Percentiles rank a stretch among this genome's conserved stretches.
phyloP scores from a whole-genome alignment of 2,888 invertebrate species.

The Augochlorella aurata region DNA sequence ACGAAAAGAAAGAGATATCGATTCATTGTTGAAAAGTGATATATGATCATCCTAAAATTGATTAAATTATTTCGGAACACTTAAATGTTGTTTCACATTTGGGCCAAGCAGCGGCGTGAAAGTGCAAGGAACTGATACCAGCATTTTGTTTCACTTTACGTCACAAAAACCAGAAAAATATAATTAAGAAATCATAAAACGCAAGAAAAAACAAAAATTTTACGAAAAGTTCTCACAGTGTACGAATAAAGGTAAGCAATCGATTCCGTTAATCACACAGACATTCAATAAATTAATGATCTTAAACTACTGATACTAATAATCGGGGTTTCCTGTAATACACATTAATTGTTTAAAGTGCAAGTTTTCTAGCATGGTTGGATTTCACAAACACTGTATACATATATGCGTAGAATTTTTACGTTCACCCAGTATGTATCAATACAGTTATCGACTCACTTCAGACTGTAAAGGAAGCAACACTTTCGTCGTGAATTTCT shows the following conservation, averaged over 20 bases:
- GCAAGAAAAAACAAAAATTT: not conserved
- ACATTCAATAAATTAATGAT: not conserved
- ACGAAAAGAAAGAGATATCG: not conserved
- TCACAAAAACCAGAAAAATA: not conserved
- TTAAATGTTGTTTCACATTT: not conserved
- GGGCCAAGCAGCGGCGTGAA: not conserved
- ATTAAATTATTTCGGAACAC: not conserved
- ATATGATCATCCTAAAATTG: not conserved
- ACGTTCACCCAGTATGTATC: not conserved
- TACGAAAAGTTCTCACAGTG: not conserved
- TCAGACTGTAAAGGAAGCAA: slow-evolving; percentile 13
- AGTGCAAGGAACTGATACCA: not conserved
- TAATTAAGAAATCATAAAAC: not conserved
- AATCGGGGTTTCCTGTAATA: not conserved
- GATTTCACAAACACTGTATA: not conserved
- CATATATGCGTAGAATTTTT: not conserved
- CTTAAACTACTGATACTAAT: not conserved
- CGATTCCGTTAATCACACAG: not conserved
- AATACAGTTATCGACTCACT: slow-evolving; percentile 24
- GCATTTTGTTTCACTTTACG: not conserved
- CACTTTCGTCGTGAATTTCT: not conserved
- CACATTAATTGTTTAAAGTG: not conserved
- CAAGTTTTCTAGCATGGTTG: not conserved
- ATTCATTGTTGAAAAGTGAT: not conserved
- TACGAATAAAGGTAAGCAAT: not conserved